Base-by-base conservation (phyloP, 2,797 vertebrate species). In the Poeciliopsis turneri region DNA sequence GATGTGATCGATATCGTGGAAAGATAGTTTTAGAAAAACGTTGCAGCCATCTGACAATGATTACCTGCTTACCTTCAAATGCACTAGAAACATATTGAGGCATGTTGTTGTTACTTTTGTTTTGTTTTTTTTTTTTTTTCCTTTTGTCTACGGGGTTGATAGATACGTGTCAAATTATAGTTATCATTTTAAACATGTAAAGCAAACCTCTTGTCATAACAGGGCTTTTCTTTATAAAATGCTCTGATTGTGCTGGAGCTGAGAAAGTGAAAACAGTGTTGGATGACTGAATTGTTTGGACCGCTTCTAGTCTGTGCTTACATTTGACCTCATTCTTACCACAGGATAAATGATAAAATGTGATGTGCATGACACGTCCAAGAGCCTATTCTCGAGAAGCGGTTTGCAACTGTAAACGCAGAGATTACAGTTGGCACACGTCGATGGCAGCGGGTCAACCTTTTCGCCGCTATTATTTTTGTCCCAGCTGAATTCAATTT, bases 11-110 rank as follows among this genome's bases (percentile, higher is more conserved):
- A 89, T 92, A 92, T 91, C 75, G 72, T 66, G 77, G 86, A 89
- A 91, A 87, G 84, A 87, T 84, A 90, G 81, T 88, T 78, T 64
- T 75, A 78, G 86, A 84, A 82, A 90, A 87, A 87, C 84, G 82
- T 53, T 75, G 69, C 75, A 43, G 89, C 84, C 93, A 93, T 83
- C 86, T 94, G 93, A 89, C 75, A 93, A 70, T 75, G 80, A 93
- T 94, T 92, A 89, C 76, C 88, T 90, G 78, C 77, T 80, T 76
- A 51, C 81, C 78, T 85, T 89, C 64, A 83, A 84, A 92, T 80
- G 57, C 55, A 70, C 47, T 0, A 11, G 69, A 78, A 84, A 83
- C 64, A 82, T 61, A 81, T 69, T 72, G 70, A 89, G 55, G 64
- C 64, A 20, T 82, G 72, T 84, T 82, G 87, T 84, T 78, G 18